These are phyloP conservation scores for Melanostoma scalare DNA, from an alignment of 2,888 invertebrate genomes.

Conservation along the genomic window DNA sequence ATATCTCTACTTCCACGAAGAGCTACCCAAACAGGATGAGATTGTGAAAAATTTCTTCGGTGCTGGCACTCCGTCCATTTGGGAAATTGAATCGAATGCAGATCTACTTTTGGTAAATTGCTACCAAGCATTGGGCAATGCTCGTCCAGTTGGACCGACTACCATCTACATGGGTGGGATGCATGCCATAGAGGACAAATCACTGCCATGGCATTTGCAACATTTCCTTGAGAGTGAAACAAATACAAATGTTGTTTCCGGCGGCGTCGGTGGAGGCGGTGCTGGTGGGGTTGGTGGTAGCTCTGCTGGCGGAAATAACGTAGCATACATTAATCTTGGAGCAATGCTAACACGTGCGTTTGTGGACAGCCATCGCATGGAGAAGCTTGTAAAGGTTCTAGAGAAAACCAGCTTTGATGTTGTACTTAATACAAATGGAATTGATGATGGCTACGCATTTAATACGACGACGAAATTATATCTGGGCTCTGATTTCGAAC, in stretches of 20 bases:
- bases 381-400: conserved; percentile 74
- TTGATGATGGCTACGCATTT: conserved; percentile 55
- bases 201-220: conserved; percentile 70
- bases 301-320: conserved; percentile 25
- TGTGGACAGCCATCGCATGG: conserved; percentile 68
- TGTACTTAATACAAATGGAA: conserved; percentile 74
- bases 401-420: conserved; percentile 74
- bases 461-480: conserved; percentile 74
- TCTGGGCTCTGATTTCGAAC: conserved; percentile 70
- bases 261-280: not conserved
- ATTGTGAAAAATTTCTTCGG: conserved; percentile 75
- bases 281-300: not conserved
- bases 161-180: conserved; percentile 76
- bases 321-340: conserved; percentile 75
- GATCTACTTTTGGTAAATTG: conserved; percentile 75
- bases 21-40: conserved; percentile 75
- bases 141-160: conserved; percentile 74
- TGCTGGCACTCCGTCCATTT: conserved; percentile 73
- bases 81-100: conserved; percentile 75
- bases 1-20: conserved; percentile 75
- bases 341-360: conserved; percentile 66
- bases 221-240: conserved; percentile 70
- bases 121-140: conserved; percentile 74
- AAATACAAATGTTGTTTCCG: conserved; percentile 20
- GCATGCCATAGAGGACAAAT: conserved; percentile 73